These are phyloP conservation scores for Diarsia brunnea DNA, from an alignment of 2,888 invertebrate species.

Conservation along the genomic window DNA sequence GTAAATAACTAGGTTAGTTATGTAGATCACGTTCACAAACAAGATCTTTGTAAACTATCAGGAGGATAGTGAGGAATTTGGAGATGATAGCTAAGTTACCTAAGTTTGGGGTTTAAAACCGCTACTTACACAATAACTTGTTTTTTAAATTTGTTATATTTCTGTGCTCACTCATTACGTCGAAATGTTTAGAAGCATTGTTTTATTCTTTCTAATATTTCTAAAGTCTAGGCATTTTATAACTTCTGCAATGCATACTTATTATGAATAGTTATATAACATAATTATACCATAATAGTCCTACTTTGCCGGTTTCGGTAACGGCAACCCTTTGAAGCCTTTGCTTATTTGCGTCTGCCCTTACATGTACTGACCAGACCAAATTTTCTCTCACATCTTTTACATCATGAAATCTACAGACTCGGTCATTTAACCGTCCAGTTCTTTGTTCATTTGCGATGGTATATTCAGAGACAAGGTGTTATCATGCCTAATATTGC, in stretches of 20 bases:
- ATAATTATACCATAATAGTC: too few species aligned
- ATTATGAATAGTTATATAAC: background rate
- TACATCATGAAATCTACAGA: too few species aligned
- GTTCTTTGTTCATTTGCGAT: too few species aligned
- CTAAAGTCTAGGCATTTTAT: background rate
- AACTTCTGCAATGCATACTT: background rate
- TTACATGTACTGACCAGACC: too few species aligned
- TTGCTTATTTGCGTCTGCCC: too few species aligned
- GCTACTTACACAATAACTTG: background rate
- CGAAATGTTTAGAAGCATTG: background rate
- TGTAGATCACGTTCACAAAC: background rate
- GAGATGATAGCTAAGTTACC: background rate
- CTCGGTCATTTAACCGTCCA: too few species aligned
- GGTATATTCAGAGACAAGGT: too few species aligned
- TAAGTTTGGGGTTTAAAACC: background rate
- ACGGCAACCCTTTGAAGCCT: too few species aligned
- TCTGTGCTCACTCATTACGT: background rate
- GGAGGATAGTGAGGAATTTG: background rate
- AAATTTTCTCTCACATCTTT: too few species aligned
- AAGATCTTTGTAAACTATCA: constrained; percentile 16
- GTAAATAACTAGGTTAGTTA: constrained; percentile 23
- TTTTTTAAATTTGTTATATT: background rate
- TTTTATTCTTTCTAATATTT: background rate
- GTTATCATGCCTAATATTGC: too few species aligned
- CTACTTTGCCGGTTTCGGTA: too few species aligned